Evolutionary conservation across 92 coral and sea anemone genomes (phyloP).

Genomic region (Desmophyllum pertusum): DNA sequence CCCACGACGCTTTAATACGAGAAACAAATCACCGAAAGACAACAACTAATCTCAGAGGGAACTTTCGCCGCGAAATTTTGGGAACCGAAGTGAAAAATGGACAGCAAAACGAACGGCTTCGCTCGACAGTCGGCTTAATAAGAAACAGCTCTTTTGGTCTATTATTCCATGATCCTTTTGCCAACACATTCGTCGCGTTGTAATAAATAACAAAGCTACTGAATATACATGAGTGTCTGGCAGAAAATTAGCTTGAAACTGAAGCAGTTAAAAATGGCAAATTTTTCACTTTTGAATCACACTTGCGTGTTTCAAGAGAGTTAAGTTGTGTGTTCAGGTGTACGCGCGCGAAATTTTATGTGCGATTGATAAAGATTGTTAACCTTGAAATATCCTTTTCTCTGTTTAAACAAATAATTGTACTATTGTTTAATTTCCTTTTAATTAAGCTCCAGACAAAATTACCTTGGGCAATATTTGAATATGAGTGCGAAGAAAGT

Average conservation of each 20-base stretch:
- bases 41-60: not conserved
- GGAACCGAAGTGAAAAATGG: not conserved
- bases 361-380: slow-evolving; percentile 2
- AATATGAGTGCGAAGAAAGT: slow-evolving; percentile 19
- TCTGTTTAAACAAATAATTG: slow-evolving; percentile 21
- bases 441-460: slow-evolving; percentile 23
- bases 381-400: slow-evolving; percentile 25
- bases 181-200: not conserved
- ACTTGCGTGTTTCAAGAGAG: not conserved
- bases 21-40: not conserved
- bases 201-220: slow-evolving; percentile 18
- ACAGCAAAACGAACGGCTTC: not conserved
- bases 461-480: slow-evolving; percentile 28
- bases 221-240: slow-evolving; percentile 25
- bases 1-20: not conserved
- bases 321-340: not conserved
- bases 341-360: not conserved
- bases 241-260: not conserved
- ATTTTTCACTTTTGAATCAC: not conserved
- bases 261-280: no score
- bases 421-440: slow-evolving; percentile 43
- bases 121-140: not conserved
- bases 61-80: slow-evolving; percentile 7
- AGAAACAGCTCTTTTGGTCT: not conserved
- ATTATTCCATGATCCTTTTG: slow-evolving; percentile 3